Base-by-base conservation (phyloP, 1,140 invertebrate genomes). In the Drosophila kanapiae region DNA sequence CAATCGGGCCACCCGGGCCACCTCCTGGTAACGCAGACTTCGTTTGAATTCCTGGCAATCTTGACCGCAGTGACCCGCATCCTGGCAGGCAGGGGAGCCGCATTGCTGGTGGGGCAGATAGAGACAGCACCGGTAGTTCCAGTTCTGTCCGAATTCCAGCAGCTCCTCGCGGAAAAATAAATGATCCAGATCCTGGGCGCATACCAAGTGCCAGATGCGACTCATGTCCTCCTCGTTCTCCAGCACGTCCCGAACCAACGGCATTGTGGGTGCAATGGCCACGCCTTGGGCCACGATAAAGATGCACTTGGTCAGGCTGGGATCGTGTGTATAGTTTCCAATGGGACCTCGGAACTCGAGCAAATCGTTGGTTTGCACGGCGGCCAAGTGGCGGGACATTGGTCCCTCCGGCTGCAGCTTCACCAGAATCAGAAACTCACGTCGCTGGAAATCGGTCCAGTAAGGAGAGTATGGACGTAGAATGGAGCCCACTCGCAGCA, bases 381-480 rank as follows among this genome's bases (percentile, higher is more conserved):
- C 14, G 5, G 48, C 14, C 40, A 93, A 56, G 45, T 69, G 77
- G 14, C 47, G 31, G 0, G 92, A 91, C 92, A 93, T 93, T 7
- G 51, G 47, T 11, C 92, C 92, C 14, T 49, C 47, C 1, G 70
- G 58, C 49, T 75, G 60, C 27, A 93, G 59, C 56, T 93, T 93
- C 1, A 93, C 86, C 31, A 93, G 33, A 35, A 93, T 88, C 60
- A 91, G 82, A 29, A 93, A 92, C 64, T 92, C 71, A 40, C 77
- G 80, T 11, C 54, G 35, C 9, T 37, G 38, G 33, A 65, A 72
- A 37, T 93, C 88, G 11, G 77, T 78, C 88, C 91, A 91, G 47
- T 80, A 91, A 9, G 92, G 92, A 4, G 92, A 92, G 47, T 93
- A 93, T 0, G 92, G 92, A 29, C 92, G 85, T 27, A 82, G 51